Evolutionary conservation across 2,113 vertebrate genomes (phyloP), one percentile per base, ranked within the genome.

Genomic region (Ivindomyrus marchei): DNA sequence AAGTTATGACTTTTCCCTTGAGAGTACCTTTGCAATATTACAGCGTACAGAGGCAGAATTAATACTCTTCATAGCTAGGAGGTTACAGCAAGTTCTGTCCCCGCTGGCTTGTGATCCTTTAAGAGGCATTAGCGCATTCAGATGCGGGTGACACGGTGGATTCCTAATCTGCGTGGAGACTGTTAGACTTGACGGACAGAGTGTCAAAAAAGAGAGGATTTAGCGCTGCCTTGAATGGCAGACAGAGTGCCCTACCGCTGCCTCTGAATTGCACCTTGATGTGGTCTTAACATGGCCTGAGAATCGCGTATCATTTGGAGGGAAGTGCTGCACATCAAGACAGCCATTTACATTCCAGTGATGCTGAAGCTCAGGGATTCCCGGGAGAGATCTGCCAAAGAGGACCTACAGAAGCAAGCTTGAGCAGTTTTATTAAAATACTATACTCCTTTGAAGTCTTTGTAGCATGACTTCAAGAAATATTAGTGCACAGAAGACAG

Each of bases 361-460:
- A 86, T 86, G 84, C n/a, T 15, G 45, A 24, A 86, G 21, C 84
- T 50, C 47, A 31, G 45, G 31, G 21, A 85, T 85, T 85, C 45
- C 11, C 19, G 0, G 45, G 80, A 21, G 80, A 42, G 42, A 39
- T 42, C 80, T 85, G 39, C 83, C 39, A 50, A 85, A 50, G 47
- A 86, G 24, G 19, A 49, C 47, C 84, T 86, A 15, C 46, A 49
- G 84, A 50, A 27, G 21, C 24, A 31, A 50, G 84, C 47, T n/a
- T 50, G 84, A 49, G 47, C 84, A 86, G 47, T 86, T 86, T 86
- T 47, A 47, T 50, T 47, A 86, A 86, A 86, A 49, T 49, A 15
- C 84, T 86, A 50, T 86, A 50, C 84, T 49, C 19, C 84, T 86
- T 86, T 86, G 84, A 86, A 86, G 84, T 86, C 47, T 49, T 50